Evolutionary conservation across 2,888 invertebrate species (phyloP), one percentile per base, ranked within the genome.

Genomic region (Drosophila colorata): DNA sequence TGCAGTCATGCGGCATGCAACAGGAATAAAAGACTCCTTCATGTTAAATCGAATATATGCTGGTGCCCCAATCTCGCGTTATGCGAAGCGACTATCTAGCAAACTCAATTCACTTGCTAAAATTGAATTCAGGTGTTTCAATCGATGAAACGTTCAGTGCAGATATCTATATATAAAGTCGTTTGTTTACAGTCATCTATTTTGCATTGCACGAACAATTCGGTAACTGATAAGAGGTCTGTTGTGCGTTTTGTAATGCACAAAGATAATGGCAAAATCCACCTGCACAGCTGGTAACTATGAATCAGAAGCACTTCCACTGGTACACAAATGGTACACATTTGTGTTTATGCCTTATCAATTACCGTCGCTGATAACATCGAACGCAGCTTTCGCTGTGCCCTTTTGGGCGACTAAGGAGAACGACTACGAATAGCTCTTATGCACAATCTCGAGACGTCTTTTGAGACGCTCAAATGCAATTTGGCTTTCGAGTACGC

Each of bases 321-420:
- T n/a, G n/a, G n/a, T n/a, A n/a, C n/a, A 9, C 28, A 28, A 28
- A 9, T 28, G 28, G 28, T 8, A 9, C 28, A 46, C n/a, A 48
- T 37, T 18, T 2, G 11, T n/a, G 8, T 4, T 44, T 31, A 43
- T 56, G 37, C 37, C 13, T 46, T 46, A 48, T 49, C 68, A 68
- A 57, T 58, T 69, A 43, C 23, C 58, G 25, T 16, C 49, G 13
- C 18, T 28, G 38, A 31, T 40, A 60, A 38, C 33, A 46, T 18
- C 31, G n/a, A 40, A 8, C 18, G 16, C 55, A 43, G 46, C 37
- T 37, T 56, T 56, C 46, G 35, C 57, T 35, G 33, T 14, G 52
- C 46, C 37, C 65, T 47, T 65, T 65, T 47, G n/a, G 55, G 28
- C 43, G 28, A 55, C 35, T 44, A 20, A 55, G 28, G 6, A 14